Base-by-base conservation (phyloP, 2,797 vertebrate genomes). In the Phoebastria nigripes region DNA sequence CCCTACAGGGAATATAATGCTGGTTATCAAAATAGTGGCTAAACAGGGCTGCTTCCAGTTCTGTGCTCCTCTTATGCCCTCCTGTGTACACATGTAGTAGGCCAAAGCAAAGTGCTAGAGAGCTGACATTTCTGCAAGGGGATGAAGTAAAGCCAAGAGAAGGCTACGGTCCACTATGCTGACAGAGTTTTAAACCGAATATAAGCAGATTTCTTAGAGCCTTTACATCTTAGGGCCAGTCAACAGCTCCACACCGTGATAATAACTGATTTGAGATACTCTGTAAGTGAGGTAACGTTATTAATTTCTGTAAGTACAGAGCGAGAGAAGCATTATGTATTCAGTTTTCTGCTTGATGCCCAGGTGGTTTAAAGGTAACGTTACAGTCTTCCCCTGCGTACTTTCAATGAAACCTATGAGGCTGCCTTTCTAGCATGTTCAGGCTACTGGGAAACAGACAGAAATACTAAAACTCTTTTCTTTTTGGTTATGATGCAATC, bases 61-160 rank as follows among this genome's bases (percentile, higher is more conserved):
- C 92, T 78, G 79, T 92, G 91, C 95, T 96, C 25, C 94, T 97
- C 96, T 96, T 77, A 79, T 97, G 94, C 96, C 96, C 95, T 96
- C 96, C 94, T 97, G 96, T 96, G 96, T 97, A 94, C 88, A 47
- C 77, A 66, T 8, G 55, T 4, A 96, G 95, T 25, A 96, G 95
- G 82, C 90, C 90, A 86, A 84, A 91, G 89, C 28, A 33, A 29
- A 65, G 54, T 21, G 85, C 83, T 59, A 3, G 35, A 51, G 91
- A 76, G 82, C 79, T 77, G 76, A 37, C n/a, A 5, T 82, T 65
- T 49, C 70, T 90, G 78, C 44, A 16, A 13, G 18, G 55, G 44
- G 59, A 15, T 71, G 58, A 59, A 56, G 62, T 24, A 51, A 26
- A 89, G 56, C 4, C 0, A 37, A 55, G 52, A 55, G 89, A 20